Base-by-base conservation (phyloP, 2,797 vertebrate species). In the Ctenochaetus hawaiiensis region DNA sequence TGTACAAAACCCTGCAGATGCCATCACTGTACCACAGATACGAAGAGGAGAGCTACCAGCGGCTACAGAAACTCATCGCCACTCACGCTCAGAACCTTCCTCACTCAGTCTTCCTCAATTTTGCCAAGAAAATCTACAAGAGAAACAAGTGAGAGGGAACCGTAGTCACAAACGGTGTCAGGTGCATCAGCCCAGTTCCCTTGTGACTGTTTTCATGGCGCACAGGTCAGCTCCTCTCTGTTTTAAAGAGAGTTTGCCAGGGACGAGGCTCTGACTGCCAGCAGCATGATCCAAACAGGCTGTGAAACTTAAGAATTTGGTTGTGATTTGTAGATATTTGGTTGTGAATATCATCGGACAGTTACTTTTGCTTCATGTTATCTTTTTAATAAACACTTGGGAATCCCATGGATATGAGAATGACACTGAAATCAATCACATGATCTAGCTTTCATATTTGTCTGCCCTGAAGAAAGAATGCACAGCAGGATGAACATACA, bases 81-180 rank as follows among this genome's bases (percentile, higher is more conserved):
- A 65, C 75, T 37, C 92, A 95, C 0, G 93, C 96, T 0, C 72
- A 89, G 1, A 92, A 80, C 51, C 95, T 99, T 13, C 96, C 98
- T 17, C 84, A 81, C 1, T 84, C 91, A 0, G 92, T 99, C 75
- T 99, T 99, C 83, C 92, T 97, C 14, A 95, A 93, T 78, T 95
- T 99, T 0, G 97, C 96, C 0, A 90, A 92, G 49, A 97, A 97
- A 87, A 97, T 99, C 72, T 99, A 99, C 92, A 98, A 96, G 89
- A 94, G 98, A 23, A 95, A 95, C 87, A 99, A 99, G 72, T 99
- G 93, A 97, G 39, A 9, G 45, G 16, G 51, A 34, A 37, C 5
- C 3, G 8, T n/a, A 23, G 23, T 66, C 48, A 43, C 22, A 34
- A 49, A 53, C 20, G 0, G 1, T 11, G 5, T 59, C 17, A 4